Percentiles rank a stretch among this genome's conserved stretches.
Conservation (phyloP, 2,888 invertebrate species). For the Odontomyia ornata region DNA sequence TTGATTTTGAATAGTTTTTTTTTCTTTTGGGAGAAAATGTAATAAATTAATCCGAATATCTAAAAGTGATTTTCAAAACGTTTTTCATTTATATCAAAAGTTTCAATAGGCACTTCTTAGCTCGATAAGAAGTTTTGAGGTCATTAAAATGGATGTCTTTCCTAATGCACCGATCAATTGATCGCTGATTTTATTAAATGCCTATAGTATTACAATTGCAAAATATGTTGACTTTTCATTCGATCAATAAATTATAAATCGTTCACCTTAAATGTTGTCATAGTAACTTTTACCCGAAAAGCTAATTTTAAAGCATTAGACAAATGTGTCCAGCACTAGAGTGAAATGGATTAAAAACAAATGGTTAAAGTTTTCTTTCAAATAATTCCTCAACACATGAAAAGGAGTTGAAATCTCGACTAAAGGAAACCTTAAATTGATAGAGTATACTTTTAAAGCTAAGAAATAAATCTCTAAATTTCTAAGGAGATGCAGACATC, state of each 20-base stretch:
- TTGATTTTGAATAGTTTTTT: too few species aligned
- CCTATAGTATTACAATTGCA: not conserved
- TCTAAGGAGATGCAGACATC: constrained; percentile 11
- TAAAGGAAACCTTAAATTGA: constrained; percentile 15
- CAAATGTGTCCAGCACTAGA: constrained; percentile 37
- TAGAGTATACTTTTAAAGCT: not conserved
- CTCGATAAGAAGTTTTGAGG: not conserved
- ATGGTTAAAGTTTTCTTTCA: too few species aligned
- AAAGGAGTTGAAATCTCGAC: not conserved
- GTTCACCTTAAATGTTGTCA: too few species aligned
- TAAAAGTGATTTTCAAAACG: too few species aligned
- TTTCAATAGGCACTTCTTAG: not conserved
- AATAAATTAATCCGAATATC: too few species aligned
- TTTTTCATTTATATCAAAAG: not conserved
- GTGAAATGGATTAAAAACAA: not conserved
- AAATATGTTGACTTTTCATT: not conserved
- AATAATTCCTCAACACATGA: not conserved
- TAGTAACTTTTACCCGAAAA: constrained; percentile 24
- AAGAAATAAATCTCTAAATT: too few species aligned
- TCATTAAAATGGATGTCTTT: not conserved
- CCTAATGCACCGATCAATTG: not conserved
- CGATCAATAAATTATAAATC: not conserved
- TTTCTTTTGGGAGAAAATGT: too few species aligned
- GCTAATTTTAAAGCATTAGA: not conserved
- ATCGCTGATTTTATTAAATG: not conserved